Conservation (phyloP, 1,140 invertebrate species). For the Oreohelix idahoensis region DNA sequence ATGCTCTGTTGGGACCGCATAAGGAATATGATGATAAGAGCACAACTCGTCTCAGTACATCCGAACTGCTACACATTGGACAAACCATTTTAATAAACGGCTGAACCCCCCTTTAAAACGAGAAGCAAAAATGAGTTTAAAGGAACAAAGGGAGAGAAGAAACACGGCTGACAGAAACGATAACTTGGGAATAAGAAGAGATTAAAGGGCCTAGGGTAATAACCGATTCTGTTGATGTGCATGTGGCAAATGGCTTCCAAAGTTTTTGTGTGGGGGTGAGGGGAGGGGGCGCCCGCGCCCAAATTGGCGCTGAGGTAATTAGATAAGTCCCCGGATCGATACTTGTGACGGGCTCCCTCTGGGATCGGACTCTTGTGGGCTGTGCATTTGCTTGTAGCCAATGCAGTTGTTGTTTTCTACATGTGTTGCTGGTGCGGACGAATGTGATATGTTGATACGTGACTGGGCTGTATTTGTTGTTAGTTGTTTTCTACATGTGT, state of each 20-base stretch:
- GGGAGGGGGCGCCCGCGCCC: not conserved
- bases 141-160: not conserved
- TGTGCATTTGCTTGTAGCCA: not conserved
- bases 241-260: slow-evolving; percentile 24
- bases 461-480: no score
- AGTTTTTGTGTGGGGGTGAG: slow-evolving; percentile 15
- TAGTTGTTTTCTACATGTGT: no score
- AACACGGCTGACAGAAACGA: slow-evolving; percentile 9
- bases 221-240: slow-evolving; percentile 17
- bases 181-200: not conserved
- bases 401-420: no score
- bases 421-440: no score
- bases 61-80: no score
- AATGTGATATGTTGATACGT: no score
- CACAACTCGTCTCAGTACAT: no score
- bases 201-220: slow-evolving; percentile 20
- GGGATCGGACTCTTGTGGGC: not conserved
- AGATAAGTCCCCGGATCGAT: slow-evolving; percentile 9
- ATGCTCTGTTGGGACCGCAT: no score
- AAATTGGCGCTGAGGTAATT: slow-evolving; percentile 21
- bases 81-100: no score
- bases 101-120: no score
- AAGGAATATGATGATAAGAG: no score
- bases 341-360: not conserved
- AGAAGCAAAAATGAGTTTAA: no score